phyloP scores from a whole-genome alignment of 2,113 vertebrate genomes.

The Microtus oregoni region DNA sequence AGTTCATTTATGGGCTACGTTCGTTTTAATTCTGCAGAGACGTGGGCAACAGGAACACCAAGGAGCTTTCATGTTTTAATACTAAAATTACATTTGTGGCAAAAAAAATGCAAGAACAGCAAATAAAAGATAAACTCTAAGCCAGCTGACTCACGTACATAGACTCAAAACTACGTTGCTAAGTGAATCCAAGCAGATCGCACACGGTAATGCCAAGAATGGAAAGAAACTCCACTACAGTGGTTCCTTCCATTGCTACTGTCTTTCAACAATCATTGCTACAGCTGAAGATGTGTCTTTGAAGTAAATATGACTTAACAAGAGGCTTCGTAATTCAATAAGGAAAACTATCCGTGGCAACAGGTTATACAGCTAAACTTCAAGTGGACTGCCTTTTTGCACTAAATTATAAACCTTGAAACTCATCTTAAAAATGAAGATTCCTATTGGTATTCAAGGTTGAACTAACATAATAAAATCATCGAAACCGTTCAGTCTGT shows the following conservation, averaged over 20 bases:
- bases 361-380: neutral
- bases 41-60: neutral
- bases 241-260: neutral
- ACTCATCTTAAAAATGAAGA: neutral
- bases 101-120: neutral
- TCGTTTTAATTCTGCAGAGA: neutral
- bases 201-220: neutral
- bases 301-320: neutral
- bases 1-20: neutral
- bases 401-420: neutral
- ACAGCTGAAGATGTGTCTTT: neutral
- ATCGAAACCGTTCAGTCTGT: neutral
- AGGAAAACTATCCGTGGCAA: neutral
- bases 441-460: neutral
- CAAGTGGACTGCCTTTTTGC: neutral
- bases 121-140: constrained; percentile 27
- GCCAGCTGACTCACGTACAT: neutral
- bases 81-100: neutral
- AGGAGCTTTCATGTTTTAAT: neutral
- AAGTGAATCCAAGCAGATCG: neutral
- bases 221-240: neutral
- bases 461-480: neutral
- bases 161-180: neutral
- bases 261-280: neutral
- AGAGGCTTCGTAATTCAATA: neutral